A percentile compares a stretch with the other conserved stretches of the same genome.
Conservation (phyloP, 2,888 invertebrate genomes). For the Limenitis camilla region DNA sequence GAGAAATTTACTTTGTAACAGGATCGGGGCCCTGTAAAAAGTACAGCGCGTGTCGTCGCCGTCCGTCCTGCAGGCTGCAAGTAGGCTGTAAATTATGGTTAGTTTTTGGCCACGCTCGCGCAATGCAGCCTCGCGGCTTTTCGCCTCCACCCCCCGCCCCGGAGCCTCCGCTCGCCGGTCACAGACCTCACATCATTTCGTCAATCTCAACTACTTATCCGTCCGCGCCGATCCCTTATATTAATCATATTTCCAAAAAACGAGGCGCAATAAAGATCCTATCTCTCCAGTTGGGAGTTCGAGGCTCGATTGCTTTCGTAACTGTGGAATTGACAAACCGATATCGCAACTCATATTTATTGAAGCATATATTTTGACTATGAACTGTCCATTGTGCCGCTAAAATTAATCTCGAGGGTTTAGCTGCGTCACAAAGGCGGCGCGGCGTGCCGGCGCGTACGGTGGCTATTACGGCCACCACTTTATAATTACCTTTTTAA, state of each 20-base stretch:
- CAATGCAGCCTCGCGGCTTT: constrained; percentile 70
- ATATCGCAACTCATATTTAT: constrained; percentile 66
- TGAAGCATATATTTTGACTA: constrained; percentile 58
- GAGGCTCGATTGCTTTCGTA: constrained; percentile 48
- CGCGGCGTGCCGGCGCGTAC: constrained; percentile 62
- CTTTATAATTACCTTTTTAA: constrained; percentile 73
- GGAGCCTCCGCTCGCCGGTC: constrained; percentile 53
- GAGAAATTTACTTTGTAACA: constrained; percentile 69
- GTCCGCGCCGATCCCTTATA: constrained; percentile 62
- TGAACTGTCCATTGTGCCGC: constrained; percentile 66
- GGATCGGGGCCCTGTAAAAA: constrained; percentile 57
- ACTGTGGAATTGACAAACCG: constrained; percentile 60
- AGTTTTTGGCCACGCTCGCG: constrained; percentile 71
- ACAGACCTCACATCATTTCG: constrained; percentile 68
- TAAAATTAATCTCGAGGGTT: constrained; percentile 71
- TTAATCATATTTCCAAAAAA: constrained; percentile 70
- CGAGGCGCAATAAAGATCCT: constrained; percentile 58
- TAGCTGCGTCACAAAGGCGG: constrained; percentile 67
- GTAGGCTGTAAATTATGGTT: constrained; percentile 75
- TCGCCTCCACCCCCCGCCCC: constrained; percentile 40
- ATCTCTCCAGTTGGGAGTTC: constrained; percentile 50
- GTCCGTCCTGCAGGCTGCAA: constrained; percentile 65
- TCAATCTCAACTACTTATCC: constrained; percentile 73
- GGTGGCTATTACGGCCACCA: constrained; percentile 65
- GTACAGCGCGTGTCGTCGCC: constrained; percentile 63